Conservation (phyloP, 2,113 vertebrate genomes). For the Chascanopsetta lugubris region DNA sequence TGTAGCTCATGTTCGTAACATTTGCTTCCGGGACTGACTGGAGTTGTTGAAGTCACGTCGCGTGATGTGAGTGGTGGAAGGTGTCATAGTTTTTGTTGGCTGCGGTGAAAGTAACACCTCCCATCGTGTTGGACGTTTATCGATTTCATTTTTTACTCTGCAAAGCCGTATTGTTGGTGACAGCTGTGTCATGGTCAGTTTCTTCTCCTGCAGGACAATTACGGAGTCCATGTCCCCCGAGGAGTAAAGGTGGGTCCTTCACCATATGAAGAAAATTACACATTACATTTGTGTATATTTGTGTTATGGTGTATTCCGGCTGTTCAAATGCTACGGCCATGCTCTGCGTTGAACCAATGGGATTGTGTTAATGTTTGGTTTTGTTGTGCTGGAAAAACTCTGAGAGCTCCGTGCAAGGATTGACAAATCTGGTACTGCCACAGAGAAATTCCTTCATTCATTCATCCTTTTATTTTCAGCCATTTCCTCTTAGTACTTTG, state of each 20-base stretch:
- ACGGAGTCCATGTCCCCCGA: slow-evolving; percentile 29
- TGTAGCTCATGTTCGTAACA: background rate
- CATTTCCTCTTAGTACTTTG: too few relatives aligned
- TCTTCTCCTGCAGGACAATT: slow-evolving; percentile 29
- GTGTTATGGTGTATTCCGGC: too few relatives aligned
- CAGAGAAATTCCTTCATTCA: too few relatives aligned
- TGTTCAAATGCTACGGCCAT: too few relatives aligned
- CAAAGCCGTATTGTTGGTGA: background rate
- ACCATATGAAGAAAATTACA: background rate
- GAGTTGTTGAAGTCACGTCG: background rate
- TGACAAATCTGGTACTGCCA: too few relatives aligned
- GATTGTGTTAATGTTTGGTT: too few relatives aligned
- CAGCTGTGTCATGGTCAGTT: background rate
- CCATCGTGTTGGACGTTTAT: background rate
- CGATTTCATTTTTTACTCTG: too few relatives aligned
- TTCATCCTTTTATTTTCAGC: too few relatives aligned
- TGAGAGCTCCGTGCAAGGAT: too few relatives aligned
- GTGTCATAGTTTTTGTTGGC: background rate
- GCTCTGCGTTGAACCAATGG: too few relatives aligned
- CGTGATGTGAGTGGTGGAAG: background rate
- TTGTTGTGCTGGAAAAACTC: too few relatives aligned
- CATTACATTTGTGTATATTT: background rate
- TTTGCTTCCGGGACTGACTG: too few relatives aligned
- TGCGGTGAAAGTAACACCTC: background rate
- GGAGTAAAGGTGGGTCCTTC: slow-evolving; percentile 43